These are phyloP conservation scores for Rhadinocentrus ornatus DNA, from an alignment of 2,797 vertebrate genomes.

Conservation along the genomic window DNA sequence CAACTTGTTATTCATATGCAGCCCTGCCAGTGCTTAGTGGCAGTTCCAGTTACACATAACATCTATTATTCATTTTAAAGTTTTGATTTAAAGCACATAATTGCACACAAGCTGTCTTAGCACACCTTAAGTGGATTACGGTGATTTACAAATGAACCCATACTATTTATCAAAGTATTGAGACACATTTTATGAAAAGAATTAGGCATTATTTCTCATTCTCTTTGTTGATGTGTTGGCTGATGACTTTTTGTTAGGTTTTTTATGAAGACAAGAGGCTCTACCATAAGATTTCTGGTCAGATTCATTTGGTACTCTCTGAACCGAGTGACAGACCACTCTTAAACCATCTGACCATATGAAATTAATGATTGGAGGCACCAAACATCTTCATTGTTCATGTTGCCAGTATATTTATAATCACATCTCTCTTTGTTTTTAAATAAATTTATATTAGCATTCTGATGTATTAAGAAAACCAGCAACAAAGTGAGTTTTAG, in stretches of 20 bases:
- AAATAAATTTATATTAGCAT: not conserved
- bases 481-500: conserved; percentile 17
- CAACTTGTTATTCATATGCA: not conserved
- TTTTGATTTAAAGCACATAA: conserved; percentile 29
- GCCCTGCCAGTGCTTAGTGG: not conserved
- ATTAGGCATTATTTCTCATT: conserved; percentile 3
- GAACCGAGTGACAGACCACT: conserved; percentile 32
- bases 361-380: conserved; percentile 25
- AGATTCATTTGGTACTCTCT: conserved; percentile 37
- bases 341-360: conserved; percentile 46
- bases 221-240: conserved; percentile 12
- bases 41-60: not conserved
- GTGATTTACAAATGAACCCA: conserved; percentile 23
- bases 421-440: conserved; percentile 26
- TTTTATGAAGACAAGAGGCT: conserved; percentile 10
- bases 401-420: not conserved
- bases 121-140: conserved; percentile 19
- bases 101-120: conserved; percentile 18
- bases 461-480: not conserved
- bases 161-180: conserved; percentile 21
- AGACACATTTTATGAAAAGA: not conserved
- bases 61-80: conserved; percentile 2
- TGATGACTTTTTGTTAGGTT: conserved; percentile 39
- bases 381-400: conserved; percentile 9
- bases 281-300: conserved; percentile 29